Evolutionary conservation across 2,113 vertebrate species (phyloP).

Genomic region (Heterotis niloticus): DNA sequence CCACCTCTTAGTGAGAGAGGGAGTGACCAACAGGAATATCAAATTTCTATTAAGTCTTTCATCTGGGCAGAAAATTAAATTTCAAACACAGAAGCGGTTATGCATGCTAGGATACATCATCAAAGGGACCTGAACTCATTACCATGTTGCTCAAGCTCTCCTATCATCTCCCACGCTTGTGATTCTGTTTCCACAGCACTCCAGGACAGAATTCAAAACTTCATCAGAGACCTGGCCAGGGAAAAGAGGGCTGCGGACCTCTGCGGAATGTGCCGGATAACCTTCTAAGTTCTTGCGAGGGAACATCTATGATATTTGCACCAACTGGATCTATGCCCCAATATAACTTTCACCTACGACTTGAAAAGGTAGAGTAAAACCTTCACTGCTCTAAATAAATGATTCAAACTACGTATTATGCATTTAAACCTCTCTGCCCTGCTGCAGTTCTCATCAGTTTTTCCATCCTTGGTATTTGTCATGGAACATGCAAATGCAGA

Average conservation of each 20-base stretch:
- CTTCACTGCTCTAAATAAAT: too few species aligned
- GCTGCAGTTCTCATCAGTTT: too few species aligned
- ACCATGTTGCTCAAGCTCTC: conserved; percentile 32
- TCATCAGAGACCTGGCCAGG: too few species aligned
- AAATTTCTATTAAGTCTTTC: conserved; percentile 51
- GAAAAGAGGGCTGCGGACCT: too few species aligned
- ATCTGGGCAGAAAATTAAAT: conserved; percentile 53
- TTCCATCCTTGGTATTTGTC: too few species aligned
- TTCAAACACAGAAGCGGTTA: conserved; percentile 27
- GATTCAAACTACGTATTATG: too few species aligned
- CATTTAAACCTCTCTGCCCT: too few species aligned
- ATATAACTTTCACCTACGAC: not conserved
- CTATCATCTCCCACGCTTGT: not conserved
- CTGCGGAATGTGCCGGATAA: not conserved
- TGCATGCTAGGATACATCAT: conserved; percentile 27
- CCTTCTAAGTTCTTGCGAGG: not conserved
- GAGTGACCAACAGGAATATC: conserved; percentile 30
- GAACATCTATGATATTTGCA: too few species aligned
- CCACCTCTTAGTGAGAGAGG: conserved; percentile 1
- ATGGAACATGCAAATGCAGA: too few species aligned
- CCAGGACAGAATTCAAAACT: too few species aligned
- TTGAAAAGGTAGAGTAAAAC: not conserved
- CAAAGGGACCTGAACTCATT: conserved; percentile 30
- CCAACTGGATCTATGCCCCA: not conserved
- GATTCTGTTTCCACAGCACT: not conserved